Percentiles rank a stretch among this genome's conserved stretches.
Evolutionary conservation across 2,888 invertebrate genomes (phyloP).

Genomic region (Thysanoteuthis rhombus): DNA sequence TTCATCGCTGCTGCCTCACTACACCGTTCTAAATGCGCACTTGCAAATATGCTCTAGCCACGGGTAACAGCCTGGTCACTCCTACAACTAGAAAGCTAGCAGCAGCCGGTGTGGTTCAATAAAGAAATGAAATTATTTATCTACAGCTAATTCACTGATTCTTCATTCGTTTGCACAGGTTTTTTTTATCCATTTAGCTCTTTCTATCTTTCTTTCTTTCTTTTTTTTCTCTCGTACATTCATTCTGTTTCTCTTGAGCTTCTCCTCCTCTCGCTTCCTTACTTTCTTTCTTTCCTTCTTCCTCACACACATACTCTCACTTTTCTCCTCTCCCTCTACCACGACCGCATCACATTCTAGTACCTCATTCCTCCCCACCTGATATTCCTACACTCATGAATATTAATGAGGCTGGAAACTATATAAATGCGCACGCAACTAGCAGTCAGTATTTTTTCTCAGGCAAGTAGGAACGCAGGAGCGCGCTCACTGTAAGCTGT

Average conservation of each 20-base stretch:
- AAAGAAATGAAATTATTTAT: no score
- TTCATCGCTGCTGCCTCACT: no score
- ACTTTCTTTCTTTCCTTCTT: neutral
- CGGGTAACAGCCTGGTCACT: no score
- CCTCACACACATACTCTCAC: neutral
- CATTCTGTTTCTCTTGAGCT: neutral
- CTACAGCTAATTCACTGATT: neutral
- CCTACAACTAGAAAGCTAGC: no score
- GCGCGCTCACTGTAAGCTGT: no score
- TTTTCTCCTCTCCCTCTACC: neutral
- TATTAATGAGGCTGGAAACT: slow-evolving; percentile 22
- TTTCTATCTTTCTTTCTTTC: neutral
- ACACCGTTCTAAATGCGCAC: no score
- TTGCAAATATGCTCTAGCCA: no score
- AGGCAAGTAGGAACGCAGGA: no score
- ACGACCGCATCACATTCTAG: neutral
- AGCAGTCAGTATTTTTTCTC: no score
- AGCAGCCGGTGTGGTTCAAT: no score
- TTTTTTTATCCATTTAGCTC: neutral
- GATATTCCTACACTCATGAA: slow-evolving; percentile 26
- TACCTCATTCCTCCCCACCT: neutral
- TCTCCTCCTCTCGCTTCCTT: neutral
- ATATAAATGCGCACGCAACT: neutral
- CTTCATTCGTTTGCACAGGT: neutral
- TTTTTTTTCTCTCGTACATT: neutral